Evolutionary conservation across 2,888 invertebrate species (phyloP).

Genomic region (Odontocerum albicorne): DNA sequence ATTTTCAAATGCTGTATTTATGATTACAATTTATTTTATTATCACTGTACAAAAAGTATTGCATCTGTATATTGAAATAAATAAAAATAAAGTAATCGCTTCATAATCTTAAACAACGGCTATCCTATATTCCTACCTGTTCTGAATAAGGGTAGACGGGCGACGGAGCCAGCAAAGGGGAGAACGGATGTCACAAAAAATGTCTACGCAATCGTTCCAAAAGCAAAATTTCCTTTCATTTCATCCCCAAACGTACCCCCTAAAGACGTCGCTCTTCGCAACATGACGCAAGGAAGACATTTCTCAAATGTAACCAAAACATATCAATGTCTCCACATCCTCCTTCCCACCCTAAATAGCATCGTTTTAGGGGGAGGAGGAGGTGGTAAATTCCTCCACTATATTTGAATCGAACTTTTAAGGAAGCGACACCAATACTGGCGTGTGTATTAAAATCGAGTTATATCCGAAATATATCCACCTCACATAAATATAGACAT

Average conservation of each 20-base stretch:
- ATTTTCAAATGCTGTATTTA: too few relatives aligned
- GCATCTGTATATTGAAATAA: too few relatives aligned
- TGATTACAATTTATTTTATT: too few relatives aligned
- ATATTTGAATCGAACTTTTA: not conserved
- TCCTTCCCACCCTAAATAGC: conserved; percentile 18
- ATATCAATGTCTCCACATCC: conserved; percentile 36
- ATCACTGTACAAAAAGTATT: too few relatives aligned
- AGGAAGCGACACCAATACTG: not conserved
- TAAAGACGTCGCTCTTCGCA: conserved; percentile 6
- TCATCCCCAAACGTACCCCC: not conserved
- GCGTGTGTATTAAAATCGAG: too few relatives aligned
- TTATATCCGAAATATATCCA: not conserved
- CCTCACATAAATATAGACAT: not conserved
- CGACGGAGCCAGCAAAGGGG: not conserved
- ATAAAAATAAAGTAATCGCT: too few relatives aligned
- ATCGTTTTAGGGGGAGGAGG: conserved; percentile 8
- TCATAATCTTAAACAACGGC: too few relatives aligned
- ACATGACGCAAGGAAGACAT: conserved; percentile 34
- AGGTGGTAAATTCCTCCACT: not conserved
- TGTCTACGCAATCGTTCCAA: conserved; percentile 9
- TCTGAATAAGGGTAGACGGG: conserved; percentile 6
- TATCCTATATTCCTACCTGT: too few relatives aligned
- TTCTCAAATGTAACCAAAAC: conserved; percentile 37
- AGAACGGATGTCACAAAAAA: conserved; percentile 7
- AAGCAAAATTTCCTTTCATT: conserved; percentile 16